phyloP scores from a whole-genome alignment of 2,888 invertebrate species.

The Dascillus cervinus region DNA sequence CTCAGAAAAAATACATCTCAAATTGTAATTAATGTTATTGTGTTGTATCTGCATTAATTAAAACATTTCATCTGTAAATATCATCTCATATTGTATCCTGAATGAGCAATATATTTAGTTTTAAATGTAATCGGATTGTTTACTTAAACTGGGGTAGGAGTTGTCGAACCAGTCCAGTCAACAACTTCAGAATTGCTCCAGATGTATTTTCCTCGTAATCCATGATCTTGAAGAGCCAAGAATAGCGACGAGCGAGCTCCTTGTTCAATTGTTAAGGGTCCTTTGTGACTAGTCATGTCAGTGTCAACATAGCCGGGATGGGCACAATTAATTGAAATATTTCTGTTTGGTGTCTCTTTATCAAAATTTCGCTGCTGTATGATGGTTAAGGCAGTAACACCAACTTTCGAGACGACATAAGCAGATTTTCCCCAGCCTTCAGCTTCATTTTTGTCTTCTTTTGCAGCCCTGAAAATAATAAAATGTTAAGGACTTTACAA shows the following conservation, averaged over 20 bases:
- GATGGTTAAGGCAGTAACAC: slow-evolving; percentile 57
- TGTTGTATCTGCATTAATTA: slow-evolving; percentile 16
- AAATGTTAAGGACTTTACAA: neutral
- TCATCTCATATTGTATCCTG: too few species aligned
- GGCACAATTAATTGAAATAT: slow-evolving; percentile 61
- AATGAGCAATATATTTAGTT: slow-evolving; percentile 34
- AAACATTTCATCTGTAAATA: too few species aligned
- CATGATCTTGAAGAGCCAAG: slow-evolving; percentile 52
- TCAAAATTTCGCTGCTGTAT: slow-evolving; percentile 58
- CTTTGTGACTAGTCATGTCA: slow-evolving; percentile 60
- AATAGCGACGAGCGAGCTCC: slow-evolving; percentile 55
- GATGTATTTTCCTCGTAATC: slow-evolving; percentile 54
- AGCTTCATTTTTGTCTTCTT: slow-evolving; percentile 22
- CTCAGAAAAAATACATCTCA: slow-evolving; percentile 25
- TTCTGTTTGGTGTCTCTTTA: slow-evolving; percentile 43
- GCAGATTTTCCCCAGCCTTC: slow-evolving; percentile 44
- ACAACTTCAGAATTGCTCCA: slow-evolving; percentile 53
- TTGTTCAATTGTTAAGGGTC: slow-evolving; percentile 50
- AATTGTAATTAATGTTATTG: slow-evolving; percentile 28
- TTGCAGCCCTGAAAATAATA: slow-evolving; percentile 31
- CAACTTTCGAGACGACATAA: slow-evolving; percentile 69
- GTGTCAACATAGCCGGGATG: slow-evolving; percentile 74
- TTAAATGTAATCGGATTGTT: slow-evolving; percentile 8
- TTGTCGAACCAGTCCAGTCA: slow-evolving; percentile 44
- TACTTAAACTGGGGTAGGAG: neutral